These are phyloP conservation scores for Actinia tenebrosa DNA, from an alignment of 64 coral and sea anemone species.

Conservation along the genomic window DNA sequence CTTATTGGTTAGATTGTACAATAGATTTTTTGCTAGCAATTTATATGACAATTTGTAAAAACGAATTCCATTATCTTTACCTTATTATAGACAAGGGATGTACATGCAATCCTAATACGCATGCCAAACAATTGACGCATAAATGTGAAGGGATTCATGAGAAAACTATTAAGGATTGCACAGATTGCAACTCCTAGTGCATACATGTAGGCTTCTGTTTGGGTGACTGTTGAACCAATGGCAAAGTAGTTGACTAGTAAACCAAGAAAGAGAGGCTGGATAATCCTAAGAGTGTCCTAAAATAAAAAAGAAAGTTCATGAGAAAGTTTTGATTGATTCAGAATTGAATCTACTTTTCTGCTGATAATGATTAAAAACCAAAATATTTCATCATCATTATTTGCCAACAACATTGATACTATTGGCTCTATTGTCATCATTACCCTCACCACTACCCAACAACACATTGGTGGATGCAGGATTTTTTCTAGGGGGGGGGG, in stretches of 20 bases:
- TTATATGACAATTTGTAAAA: too few species aligned
- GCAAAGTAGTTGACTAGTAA: slow-evolving; percentile 66
- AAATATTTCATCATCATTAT: too few species aligned
- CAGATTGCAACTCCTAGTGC: slow-evolving; percentile 72
- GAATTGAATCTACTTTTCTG: neutral
- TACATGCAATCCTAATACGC: slow-evolving; percentile 78
- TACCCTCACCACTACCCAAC: too few species aligned
- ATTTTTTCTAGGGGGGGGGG: too few species aligned
- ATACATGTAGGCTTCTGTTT: slow-evolving; percentile 63
- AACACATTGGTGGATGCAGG: too few species aligned
- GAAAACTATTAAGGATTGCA: slow-evolving; percentile 59
- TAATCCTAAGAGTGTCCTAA: slow-evolving; percentile 64
- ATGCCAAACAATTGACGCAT: slow-evolving; percentile 75
- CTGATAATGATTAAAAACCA: too few species aligned
- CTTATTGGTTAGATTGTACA: too few species aligned
- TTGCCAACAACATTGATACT: too few species aligned
- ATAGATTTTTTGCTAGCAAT: too few species aligned
- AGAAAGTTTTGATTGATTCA: neutral
- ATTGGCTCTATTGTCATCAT: too few species aligned
- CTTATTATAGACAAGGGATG: slow-evolving; percentile 84
- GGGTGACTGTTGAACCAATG: slow-evolving; percentile 40
- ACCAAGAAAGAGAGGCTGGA: slow-evolving; percentile 67
- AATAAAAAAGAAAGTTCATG: neutral
- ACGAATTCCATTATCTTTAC: slow-evolving; percentile 7
- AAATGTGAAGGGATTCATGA: slow-evolving; percentile 64